Base-by-base conservation (phyloP, 2,113 vertebrate species). In the Catharus fuscescens region DNA sequence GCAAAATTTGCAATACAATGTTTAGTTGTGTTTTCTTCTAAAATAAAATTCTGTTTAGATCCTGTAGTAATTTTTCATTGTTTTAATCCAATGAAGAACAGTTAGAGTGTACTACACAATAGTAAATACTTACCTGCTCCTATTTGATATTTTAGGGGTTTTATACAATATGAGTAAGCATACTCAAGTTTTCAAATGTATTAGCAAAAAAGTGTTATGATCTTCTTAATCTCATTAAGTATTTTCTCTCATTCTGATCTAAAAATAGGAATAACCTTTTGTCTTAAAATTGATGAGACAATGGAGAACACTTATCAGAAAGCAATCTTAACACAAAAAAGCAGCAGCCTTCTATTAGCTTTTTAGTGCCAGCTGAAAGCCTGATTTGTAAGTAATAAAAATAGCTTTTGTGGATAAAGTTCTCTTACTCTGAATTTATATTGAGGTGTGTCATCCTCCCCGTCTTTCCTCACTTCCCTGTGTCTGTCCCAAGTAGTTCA, bases 331-430 rank as follows among this genome's bases (percentile, higher is more conserved):
- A 45, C 19, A 64, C 47, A 62, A 62, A 91, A 95, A 79, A 66
- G 7, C 60, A 66, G 44, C 53, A 90, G 23, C 45, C 17, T 59
- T 36, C 62, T 90, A 54, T 74, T 74, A 77, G 76, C 50, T 86
- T 93, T 82, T 88, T 52, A 56, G 21, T 64, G 60, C 53, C 64
- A 88, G 26, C 60, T 67, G 52, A 95, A 95, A 83, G 89, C 44
- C 31, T 88, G 47, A 80, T 94, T 67, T 83, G n/a, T 96, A 76
- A 69, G 47, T 84, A 78, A 48, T 64, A 94, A 86, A 88, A 90
- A 44, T 32, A 57, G 60, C 31, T 86, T 67, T 61, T 67, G 31
- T 62, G 48, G 69, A 45, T 92, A 10, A 64, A 82, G 32, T 86
- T 96, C 20, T 86, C 15, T 77, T 77, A 42, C 18, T 66, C 32